These are phyloP conservation scores for Camptogramma bilineatum DNA, from an alignment of 2,888 invertebrate genomes.

Conservation along the genomic window DNA sequence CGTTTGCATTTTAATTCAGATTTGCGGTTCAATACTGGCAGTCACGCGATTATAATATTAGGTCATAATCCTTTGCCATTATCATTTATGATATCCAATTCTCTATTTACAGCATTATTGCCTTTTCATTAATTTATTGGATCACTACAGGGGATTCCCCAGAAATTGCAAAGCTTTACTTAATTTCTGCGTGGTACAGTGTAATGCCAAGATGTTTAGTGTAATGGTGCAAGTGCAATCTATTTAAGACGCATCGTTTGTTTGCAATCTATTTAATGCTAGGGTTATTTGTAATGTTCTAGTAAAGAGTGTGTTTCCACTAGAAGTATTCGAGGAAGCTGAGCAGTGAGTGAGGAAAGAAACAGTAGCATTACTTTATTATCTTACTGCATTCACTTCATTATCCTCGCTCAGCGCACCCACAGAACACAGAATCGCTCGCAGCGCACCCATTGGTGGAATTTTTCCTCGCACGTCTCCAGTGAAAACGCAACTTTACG, in stretches of 20 bases:
- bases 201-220: neutral
- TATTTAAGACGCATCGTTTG: neutral
- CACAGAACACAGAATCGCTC: no score
- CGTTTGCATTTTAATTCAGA: conserved; percentile 26
- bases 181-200: neutral
- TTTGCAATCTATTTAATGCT: neutral
- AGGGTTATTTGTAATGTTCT: neutral
- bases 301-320: neutral
- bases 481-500: no score
- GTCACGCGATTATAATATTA: conserved; percentile 41
- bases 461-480: no score
- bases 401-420: no score
- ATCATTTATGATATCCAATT: conserved; percentile 33
- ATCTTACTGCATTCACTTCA: no score
- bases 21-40: conserved; percentile 31
- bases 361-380: no score
- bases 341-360: no score
- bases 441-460: no score
- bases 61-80: conserved; percentile 29
- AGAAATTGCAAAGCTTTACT: neutral
- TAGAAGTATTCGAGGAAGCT: no score
- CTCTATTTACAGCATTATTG: conserved; percentile 31
- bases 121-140: conserved; percentile 9
- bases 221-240: neutral
- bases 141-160: conserved; percentile 1